phyloP scores from a whole-genome alignment of 2,113 vertebrate genomes.

The Pachypanchax playfairii region DNA sequence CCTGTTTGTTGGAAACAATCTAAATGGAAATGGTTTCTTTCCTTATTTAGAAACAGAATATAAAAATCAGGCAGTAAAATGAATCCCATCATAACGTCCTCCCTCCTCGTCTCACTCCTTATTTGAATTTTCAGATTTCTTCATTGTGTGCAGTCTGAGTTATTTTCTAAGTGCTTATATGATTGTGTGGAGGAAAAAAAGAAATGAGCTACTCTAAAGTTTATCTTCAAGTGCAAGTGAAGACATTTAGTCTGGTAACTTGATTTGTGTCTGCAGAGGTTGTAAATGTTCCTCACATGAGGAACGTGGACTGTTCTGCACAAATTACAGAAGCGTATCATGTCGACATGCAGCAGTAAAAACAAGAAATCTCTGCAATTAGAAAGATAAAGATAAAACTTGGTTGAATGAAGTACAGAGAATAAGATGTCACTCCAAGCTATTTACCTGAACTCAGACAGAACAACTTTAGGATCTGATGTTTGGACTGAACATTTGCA shows the following conservation, averaged over 20 bases:
- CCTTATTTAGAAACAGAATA: constrained; percentile 46
- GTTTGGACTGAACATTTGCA: not conserved
- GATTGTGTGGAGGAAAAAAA: too few species aligned
- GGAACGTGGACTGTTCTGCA: too few species aligned
- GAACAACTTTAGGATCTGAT: not conserved
- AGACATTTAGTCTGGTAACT: constrained; percentile 31
- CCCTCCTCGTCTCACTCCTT: not conserved
- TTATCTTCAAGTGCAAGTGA: constrained; percentile 36
- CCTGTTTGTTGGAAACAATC: constrained; percentile 42
- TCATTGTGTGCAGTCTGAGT: constrained; percentile 14
- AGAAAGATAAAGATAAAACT: not conserved
- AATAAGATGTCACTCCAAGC: constrained; percentile 1
- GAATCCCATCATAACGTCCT: constrained; percentile 35
- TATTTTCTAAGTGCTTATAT: too few species aligned
- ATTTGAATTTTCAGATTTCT: constrained; percentile 27
- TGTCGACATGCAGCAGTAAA: not conserved
- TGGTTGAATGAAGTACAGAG: not conserved
- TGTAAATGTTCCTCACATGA: constrained; percentile 1
- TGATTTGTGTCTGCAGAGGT: constrained; percentile 9
- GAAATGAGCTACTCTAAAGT: constrained; percentile 41
- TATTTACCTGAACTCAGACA: not conserved
- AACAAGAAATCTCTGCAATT: constrained; percentile 8
- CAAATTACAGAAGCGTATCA: not conserved
- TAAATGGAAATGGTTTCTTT: constrained; percentile 61
- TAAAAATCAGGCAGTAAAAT: constrained; percentile 50